Evolutionary conservation across 2,888 invertebrate species (phyloP).

Genomic region (Orthosia cruda): DNA sequence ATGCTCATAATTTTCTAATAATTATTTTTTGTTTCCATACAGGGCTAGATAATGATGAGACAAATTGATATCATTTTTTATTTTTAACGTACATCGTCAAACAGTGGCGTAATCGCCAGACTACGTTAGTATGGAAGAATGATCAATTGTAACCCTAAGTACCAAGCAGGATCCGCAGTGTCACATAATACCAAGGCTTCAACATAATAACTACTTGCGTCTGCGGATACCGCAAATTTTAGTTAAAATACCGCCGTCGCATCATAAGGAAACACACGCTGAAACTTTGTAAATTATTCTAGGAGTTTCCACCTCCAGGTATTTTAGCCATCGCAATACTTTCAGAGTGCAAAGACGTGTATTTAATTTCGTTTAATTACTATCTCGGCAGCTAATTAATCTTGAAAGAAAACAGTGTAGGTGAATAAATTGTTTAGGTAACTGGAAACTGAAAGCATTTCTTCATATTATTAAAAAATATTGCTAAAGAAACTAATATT

Average conservation of each 20-base stretch:
- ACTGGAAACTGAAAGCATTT: constrained; percentile 19
- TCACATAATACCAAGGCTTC: background rate
- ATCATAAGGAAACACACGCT: constrained; percentile 2
- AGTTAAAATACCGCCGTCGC: constrained; percentile 13
- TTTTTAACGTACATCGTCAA: too few species aligned
- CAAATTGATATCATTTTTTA: too few species aligned
- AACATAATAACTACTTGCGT: background rate
- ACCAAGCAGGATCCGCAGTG: background rate
- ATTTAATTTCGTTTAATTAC: constrained; percentile 42
- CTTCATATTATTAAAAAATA: background rate
- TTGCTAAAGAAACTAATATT: background rate
- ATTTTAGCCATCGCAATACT: constrained; percentile 30
- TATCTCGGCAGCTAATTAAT: constrained; percentile 15
- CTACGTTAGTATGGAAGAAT: too few species aligned
- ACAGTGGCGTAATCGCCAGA: too few species aligned
- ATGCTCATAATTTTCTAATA: too few species aligned
- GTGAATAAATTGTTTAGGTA: constrained; percentile 4
- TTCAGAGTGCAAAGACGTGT: constrained; percentile 40
- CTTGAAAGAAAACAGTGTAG: constrained; percentile 26
- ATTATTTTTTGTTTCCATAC: too few species aligned
- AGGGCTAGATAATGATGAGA: too few species aligned
- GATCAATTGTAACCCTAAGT: too few species aligned
- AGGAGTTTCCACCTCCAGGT: constrained; percentile 17
- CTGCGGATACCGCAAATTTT: background rate
- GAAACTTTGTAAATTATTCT: constrained; percentile 26